Base-by-base conservation (phyloP, 1,140 invertebrate species). In the Drosophila repletoides region DNA sequence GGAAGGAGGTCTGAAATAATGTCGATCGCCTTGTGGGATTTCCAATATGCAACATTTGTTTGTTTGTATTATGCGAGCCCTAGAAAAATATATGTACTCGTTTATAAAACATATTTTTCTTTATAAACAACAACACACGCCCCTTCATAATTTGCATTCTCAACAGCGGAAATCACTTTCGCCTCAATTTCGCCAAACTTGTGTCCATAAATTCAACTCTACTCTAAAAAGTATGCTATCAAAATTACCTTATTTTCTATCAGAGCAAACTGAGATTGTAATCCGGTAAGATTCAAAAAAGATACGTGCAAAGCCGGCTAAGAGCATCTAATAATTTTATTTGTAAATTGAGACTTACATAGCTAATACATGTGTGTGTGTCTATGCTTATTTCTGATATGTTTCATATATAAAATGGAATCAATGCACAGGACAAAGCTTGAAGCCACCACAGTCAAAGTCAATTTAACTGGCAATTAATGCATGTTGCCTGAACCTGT, bases 381-480 rank as follows among this genome's bases (percentile, higher is more conserved):
- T 38, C 34, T 15, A 9, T 5, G 34, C 3, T 14, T 7, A 40
- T 40, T 40, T 40, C 51, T 14, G 28, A 17, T 33, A 9, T 28
- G 36, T 17, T 15, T 31, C 43, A 26, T 31, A 10, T 24, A 33
- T 48, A 29, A 14, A 59, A 52, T 46, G 24, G 49, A 69, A 71
- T 65, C 70, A 73, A 73, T 73, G 61, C 49, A 45, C 9, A 5
- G 41, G 19, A 12, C 33, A 29, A 10, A 22, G 31, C 21, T 29
- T 10, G 17, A 12, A 2, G 9, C 19, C 17, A 12, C 1, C 40
- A 28, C 43, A 73, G 69, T 77, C 79, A 73, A 72, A 84, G 70
- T 84, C 79, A 84, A 84, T 88, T 88, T 76, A 88, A 88, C 75
- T 80, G 77, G 72, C 79, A 88, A 88, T 88, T 88, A 88, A 88